A percentile compares a stretch with the other conserved stretches of the same genome.
phyloP scores from a whole-genome alignment of 92 coral and sea anemone genomes.

The Meandrina meandrites region DNA sequence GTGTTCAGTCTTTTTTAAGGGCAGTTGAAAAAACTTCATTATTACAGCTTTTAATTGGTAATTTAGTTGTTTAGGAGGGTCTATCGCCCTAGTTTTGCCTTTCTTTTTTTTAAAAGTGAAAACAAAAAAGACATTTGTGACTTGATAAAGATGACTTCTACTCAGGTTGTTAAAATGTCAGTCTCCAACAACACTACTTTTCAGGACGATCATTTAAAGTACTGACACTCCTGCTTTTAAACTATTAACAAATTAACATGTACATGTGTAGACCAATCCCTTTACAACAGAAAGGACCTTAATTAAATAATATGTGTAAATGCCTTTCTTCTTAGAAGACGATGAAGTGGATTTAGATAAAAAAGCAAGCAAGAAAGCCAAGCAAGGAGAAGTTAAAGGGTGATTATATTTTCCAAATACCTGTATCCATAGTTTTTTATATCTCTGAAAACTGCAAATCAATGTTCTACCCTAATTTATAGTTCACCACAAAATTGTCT shows the following conservation, averaged over 20 bases:
- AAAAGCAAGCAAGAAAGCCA: conserved; percentile 57
- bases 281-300: background rate
- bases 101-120: background rate
- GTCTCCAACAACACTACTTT: background rate
- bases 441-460: no score
- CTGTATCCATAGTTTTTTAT: no score
- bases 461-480: no score
- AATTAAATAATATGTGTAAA: background rate
- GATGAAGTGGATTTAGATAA: conserved; percentile 59
- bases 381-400: conserved; percentile 72
- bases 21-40: background rate
- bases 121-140: background rate
- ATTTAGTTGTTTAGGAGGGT: no score
- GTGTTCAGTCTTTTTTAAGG: background rate
- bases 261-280: background rate
- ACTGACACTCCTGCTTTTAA: no score
- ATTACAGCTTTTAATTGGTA: background rate
- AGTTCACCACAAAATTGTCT: no score
- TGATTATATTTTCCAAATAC: conserved; percentile 4
- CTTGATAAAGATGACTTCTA: background rate
- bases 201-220: background rate
- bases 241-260: no score
- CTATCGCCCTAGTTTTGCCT: background rate
- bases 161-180: background rate
- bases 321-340: conserved; percentile 42